Conservation (phyloP, 2,113 vertebrate species). For the Alaudala cheleensis region DNA sequence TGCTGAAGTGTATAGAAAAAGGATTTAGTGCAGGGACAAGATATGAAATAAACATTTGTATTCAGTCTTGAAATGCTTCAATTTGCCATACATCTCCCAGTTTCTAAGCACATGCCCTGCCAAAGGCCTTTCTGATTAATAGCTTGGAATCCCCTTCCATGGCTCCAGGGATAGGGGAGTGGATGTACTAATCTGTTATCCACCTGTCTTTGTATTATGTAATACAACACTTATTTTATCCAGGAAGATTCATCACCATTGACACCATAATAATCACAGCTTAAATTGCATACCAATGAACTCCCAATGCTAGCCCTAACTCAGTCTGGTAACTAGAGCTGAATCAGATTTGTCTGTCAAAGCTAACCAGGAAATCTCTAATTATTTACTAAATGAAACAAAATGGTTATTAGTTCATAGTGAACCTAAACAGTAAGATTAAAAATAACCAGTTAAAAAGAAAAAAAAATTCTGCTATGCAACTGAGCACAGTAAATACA, state of each 20-base stretch:
- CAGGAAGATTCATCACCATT: background rate
- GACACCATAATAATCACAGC: constrained; percentile 29
- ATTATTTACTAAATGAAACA: background rate
- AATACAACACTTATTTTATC: constrained; percentile 48
- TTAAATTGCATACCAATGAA: constrained; percentile 19
- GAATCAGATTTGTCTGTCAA: background rate
- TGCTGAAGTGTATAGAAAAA: background rate
- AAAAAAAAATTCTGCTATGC: background rate
- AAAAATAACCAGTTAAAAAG: background rate
- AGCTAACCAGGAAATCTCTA: background rate
- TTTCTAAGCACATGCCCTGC: background rate
- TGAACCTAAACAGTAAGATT: background rate
- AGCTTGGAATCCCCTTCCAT: background rate
- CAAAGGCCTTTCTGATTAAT: constrained; percentile 36
- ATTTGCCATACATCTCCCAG: background rate
- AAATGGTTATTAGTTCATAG: background rate
- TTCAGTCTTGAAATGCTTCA: constrained; percentile 20
- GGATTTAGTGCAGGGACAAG: background rate
- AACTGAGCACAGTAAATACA: background rate
- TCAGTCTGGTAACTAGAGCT: background rate
- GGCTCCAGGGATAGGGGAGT: constrained; percentile 2
- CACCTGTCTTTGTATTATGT: constrained; percentile 26
- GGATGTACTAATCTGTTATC: constrained; percentile 41
- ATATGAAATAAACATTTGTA: constrained; percentile 32
- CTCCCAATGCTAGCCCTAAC: background rate